Evolutionary conservation across 2,797 vertebrate genomes (phyloP).

Genomic region (Mus minutoides): DNA sequence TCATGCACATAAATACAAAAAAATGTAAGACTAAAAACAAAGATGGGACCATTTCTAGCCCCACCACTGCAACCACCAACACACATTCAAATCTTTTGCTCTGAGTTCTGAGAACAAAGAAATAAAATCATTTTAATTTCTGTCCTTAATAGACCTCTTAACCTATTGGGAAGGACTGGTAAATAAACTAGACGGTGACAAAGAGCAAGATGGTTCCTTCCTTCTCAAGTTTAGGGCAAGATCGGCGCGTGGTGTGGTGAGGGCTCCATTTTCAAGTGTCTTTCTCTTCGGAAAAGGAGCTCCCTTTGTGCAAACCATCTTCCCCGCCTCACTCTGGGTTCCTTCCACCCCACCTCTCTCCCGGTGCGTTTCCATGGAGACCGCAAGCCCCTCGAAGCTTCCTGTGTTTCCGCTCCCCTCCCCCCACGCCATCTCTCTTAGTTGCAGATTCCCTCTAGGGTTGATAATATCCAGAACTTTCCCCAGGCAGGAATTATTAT

Average conservation of each 20-base stretch:
- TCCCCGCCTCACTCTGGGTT: slow-evolving; percentile 3
- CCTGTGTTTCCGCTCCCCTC: slow-evolving; percentile 52
- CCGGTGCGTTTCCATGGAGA: slow-evolving; percentile 75
- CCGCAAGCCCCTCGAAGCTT: slow-evolving; percentile 40
- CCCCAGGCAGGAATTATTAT: slow-evolving; percentile 19
- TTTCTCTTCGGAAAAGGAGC: neutral
- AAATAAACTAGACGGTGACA: slow-evolving; percentile 1
- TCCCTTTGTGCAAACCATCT: slow-evolving; percentile 65
- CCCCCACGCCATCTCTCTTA: neutral
- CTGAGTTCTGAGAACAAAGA: slow-evolving; percentile 58
- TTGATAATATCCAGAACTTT: slow-evolving; percentile 29
- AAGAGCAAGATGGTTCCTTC: neutral
- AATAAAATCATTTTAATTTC: slow-evolving; percentile 26
- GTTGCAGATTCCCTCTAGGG: neutral
- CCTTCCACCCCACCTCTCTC: slow-evolving; percentile 52
- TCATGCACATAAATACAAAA: neutral
- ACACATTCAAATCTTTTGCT: neutral
- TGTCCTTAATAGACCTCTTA: neutral
- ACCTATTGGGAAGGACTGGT: neutral
- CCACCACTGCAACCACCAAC: neutral
- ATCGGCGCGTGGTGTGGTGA: neutral
- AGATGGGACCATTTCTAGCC: neutral
- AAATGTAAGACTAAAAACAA: neutral
- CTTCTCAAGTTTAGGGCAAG: neutral
- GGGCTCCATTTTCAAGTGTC: neutral